Percentiles rank a stretch among this genome's conserved stretches.
These are phyloP conservation scores for Drosophila bifasciata DNA, from an alignment of 1,140 invertebrate genomes.

Conservation along the genomic window DNA sequence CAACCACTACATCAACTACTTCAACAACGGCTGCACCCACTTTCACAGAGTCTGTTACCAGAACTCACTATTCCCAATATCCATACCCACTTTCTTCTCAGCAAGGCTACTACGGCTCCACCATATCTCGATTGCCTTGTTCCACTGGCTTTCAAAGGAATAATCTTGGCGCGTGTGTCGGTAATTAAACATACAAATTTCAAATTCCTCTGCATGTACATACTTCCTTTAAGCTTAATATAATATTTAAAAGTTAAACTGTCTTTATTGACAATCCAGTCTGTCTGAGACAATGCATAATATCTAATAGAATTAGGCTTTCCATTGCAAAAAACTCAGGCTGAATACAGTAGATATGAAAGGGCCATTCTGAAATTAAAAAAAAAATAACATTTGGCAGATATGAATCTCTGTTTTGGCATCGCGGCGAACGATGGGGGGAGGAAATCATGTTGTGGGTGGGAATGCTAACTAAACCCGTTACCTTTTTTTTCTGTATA, in stretches of 20 bases:
- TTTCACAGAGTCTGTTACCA: neutral
- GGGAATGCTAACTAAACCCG: too few relatives aligned
- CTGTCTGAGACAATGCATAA: too few relatives aligned
- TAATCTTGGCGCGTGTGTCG: constrained; percentile 72
- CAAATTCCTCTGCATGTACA: neutral
- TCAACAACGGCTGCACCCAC: constrained; percentile 33
- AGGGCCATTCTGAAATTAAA: too few relatives aligned
- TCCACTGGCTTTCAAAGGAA: constrained; percentile 69
- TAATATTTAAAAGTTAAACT: neutral
- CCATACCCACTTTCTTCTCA: neutral
- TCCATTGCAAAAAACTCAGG: neutral
- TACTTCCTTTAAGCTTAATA: neutral
- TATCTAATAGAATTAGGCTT: neutral
- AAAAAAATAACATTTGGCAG: too few relatives aligned
- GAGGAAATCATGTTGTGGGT: too few relatives aligned
- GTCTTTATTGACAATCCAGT: too few relatives aligned
- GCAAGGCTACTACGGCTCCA: constrained; percentile 16
- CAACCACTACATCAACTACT: constrained; percentile 53
- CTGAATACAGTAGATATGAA: too few relatives aligned
- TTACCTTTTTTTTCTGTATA: neutral
- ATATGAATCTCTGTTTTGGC: neutral
- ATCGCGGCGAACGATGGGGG: neutral
- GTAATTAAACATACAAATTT: constrained; percentile 41
- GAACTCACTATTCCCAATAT: neutral
- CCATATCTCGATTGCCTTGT: constrained; percentile 39